Evolutionary conservation across 1,140 invertebrate species (phyloP).

Genomic region (Eupristina koningsbergeri): DNA sequence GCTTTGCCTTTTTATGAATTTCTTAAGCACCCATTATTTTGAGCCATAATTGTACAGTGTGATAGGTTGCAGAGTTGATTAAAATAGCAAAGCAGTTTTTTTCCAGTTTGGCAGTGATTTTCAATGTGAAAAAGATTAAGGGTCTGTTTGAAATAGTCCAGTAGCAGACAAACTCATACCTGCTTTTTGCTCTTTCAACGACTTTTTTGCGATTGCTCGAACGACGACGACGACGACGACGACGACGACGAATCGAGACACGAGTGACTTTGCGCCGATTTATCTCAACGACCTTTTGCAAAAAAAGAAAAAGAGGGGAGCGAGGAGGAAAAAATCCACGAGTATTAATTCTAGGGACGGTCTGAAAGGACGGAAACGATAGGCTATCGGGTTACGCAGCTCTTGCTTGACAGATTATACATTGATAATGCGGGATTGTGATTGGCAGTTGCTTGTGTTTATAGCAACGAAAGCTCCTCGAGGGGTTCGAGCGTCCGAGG

Average conservation of each 20-base stretch:
- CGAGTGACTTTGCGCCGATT: not conserved
- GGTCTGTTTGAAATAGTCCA: not conserved
- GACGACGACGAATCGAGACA: too few species aligned
- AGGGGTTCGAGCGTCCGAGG: not conserved
- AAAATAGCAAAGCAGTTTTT: too few species aligned
- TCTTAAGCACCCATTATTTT: not conserved
- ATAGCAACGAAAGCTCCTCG: not conserved
- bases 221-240: too few species aligned
- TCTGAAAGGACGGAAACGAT: not conserved
- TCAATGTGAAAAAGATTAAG: not conserved
- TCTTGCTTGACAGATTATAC: conserved; percentile 22
- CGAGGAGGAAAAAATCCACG: not conserved
- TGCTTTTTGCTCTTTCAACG: not conserved
- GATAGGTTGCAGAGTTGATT: too few species aligned
- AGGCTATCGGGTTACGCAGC: conserved; percentile 19
- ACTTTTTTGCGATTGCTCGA: not conserved
- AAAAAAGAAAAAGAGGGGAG: not conserved
- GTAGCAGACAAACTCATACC: not conserved
- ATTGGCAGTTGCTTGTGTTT: conserved; percentile 2
- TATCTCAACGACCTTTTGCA: not conserved
- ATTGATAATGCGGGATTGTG: conserved; percentile 4
- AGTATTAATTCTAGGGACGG: not conserved
- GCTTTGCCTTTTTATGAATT: not conserved
- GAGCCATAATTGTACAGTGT: too few species aligned
- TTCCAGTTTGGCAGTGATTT: not conserved